phyloP scores from a whole-genome alignment of 2,113 vertebrate species.

The Regulus satrapa region DNA sequence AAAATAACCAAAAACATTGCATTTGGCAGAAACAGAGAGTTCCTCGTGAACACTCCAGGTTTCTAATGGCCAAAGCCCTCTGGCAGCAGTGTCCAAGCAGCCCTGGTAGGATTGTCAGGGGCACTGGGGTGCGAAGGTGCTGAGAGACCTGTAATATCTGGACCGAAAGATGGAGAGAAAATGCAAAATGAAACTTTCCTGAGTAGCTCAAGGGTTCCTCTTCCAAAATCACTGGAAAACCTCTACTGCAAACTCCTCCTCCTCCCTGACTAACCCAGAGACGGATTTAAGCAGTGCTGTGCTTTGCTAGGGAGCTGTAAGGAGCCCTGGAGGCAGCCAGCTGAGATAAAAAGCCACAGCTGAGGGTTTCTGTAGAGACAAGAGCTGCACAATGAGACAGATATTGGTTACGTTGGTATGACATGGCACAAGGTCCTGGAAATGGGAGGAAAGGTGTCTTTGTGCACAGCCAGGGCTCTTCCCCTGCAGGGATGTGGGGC shows the following conservation, averaged over 20 bases:
- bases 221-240: background rate
- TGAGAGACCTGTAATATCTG: background rate
- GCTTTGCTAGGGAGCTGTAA: background rate
- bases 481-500: accelerated
- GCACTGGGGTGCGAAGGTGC: background rate
- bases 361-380: background rate
- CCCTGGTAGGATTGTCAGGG: background rate
- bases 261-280: background rate
- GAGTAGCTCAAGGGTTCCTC: background rate
- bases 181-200: background rate
- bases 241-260: background rate
- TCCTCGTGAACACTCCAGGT: background rate
- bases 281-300: background rate
- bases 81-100: background rate
- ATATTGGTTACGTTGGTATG: accelerated
- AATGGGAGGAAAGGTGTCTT: background rate
- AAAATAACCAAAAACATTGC: background rate
- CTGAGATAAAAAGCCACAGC: background rate
- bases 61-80: background rate
- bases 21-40: background rate
- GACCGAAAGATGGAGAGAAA: background rate
- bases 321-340: background rate
- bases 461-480: background rate
- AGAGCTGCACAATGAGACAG: background rate
- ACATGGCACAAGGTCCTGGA: background rate